Base-by-base conservation (phyloP, 2,797 vertebrate genomes). In the Aplochiton taeniatus region DNA sequence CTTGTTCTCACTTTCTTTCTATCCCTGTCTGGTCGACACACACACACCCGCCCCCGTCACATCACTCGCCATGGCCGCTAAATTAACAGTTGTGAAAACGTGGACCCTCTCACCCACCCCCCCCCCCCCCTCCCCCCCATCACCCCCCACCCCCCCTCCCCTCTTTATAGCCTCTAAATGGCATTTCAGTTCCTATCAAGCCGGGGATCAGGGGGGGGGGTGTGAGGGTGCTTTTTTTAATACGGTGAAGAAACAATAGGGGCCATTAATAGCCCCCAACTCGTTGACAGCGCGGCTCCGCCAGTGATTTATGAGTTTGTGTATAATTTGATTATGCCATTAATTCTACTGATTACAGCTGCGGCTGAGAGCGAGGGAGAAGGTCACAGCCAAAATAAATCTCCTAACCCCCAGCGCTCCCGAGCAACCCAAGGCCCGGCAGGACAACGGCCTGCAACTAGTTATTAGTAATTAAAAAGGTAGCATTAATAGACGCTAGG, bases 241-340 rank as follows among this genome's bases (percentile, higher is more conserved):
- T 91, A 89, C 77, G 87, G 83, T 84, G 87, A 79, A 20, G 87
- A 89, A 94, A 94, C 92, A 95, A 94, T 78, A 86, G 85, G 76
- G 87, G 70, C 82, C 88, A 92, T 93, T 92, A 94, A 92, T 87
- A 92, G 89, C 76, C 83, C 76, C 83, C 85, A 70, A 83, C 83
- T 88, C 89, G 4, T 69, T 94, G 92, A 94, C 91, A 93, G 90
- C 83, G 75, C 61, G 77, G 31, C 82, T 88, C 88, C 78, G 0
- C 41, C 42, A 84, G 31, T 94, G 92, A 95, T 93, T 94, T 94
- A 94, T 93, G 92, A 93, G 91, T 93, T 93, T 93, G 91, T 91
- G 91, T 90, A 90, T 93, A 93, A 94, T 94, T 92, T 94, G 91
- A 95, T 94, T 94, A 95, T 94, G 93, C 90, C 93, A 94, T 94